Conservation (phyloP, 2,888 invertebrate genomes). For the Dasysyrphus tricinctus region DNA sequence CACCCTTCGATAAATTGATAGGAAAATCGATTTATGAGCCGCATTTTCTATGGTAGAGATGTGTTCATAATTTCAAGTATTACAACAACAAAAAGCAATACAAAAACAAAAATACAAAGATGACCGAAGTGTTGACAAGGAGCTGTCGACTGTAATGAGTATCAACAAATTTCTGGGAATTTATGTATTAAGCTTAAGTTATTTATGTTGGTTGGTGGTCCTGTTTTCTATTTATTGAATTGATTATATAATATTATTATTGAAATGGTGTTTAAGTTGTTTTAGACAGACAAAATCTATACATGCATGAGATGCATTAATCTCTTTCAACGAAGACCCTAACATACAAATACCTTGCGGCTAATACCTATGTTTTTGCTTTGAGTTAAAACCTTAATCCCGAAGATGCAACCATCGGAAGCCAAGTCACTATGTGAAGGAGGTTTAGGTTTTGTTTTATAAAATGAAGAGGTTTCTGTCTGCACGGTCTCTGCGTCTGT, state of each 20-base stretch:
- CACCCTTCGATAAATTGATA: slow-evolving; percentile 33
- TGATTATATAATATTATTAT: not conserved
- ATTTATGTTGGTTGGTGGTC: not conserved
- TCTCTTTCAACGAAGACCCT: too few species aligned
- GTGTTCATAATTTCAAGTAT: not conserved
- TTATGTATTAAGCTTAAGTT: not conserved
- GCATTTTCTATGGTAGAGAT: slow-evolving; percentile 11
- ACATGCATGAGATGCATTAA: too few species aligned
- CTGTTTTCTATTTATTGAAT: not conserved
- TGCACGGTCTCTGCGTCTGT: too few species aligned
- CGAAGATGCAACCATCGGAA: too few species aligned
- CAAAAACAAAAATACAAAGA: slow-evolving; percentile 16
- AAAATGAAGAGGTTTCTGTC: too few species aligned
- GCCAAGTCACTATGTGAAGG: too few species aligned
- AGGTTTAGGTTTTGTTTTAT: too few species aligned
- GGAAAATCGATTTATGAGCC: slow-evolving; percentile 22
- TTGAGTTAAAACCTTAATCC: too few species aligned
- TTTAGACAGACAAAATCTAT: not conserved
- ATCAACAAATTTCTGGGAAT: not conserved
- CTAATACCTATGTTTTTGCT: too few species aligned
- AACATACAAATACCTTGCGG: too few species aligned
- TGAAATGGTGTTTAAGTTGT: not conserved
- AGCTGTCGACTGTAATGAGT: slow-evolving; percentile 18
- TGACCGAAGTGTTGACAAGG: slow-evolving; percentile 30
- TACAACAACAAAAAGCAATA: not conserved